Evolutionary conservation across 2,113 vertebrate genomes (phyloP).

Genomic region (Daboia siamensis): DNA sequence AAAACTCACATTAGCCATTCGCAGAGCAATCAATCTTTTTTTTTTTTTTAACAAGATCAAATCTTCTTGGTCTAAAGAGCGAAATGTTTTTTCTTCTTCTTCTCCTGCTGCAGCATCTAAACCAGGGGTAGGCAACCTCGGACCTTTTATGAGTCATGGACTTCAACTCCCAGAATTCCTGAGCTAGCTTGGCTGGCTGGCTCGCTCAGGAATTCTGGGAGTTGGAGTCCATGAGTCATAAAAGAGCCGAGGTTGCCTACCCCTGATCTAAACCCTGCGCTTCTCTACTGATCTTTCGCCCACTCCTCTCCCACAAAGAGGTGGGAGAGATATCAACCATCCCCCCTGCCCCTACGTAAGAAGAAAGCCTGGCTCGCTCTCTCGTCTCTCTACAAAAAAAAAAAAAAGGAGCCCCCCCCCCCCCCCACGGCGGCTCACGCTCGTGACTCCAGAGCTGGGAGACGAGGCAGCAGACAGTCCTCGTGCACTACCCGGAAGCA

Average conservation of each 20-base stretch:
- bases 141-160: too few relatives aligned
- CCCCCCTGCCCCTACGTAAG: background rate
- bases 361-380: background rate
- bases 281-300: background rate
- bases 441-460: background rate
- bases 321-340: background rate
- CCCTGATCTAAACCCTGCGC: background rate
- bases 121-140: too few relatives aligned
- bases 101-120: too few relatives aligned
- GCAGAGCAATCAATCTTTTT: background rate
- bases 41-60: background rate
- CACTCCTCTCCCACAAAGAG: background rate
- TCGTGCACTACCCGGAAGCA: background rate
- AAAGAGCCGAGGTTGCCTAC: too few relatives aligned
- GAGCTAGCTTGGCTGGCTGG: too few relatives aligned
- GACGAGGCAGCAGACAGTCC: background rate
- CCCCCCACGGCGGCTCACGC: accelerated
- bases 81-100: too few relatives aligned
- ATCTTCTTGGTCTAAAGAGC: background rate
- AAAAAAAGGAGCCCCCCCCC: background rate
- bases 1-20: background rate
- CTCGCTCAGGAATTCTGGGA: too few relatives aligned
- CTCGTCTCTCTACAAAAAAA: background rate
- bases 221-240: too few relatives aligned
- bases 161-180: too few relatives aligned